phyloP scores from a whole-genome alignment of 2,797 vertebrate species.

The Bovichtus diacanthus region DNA sequence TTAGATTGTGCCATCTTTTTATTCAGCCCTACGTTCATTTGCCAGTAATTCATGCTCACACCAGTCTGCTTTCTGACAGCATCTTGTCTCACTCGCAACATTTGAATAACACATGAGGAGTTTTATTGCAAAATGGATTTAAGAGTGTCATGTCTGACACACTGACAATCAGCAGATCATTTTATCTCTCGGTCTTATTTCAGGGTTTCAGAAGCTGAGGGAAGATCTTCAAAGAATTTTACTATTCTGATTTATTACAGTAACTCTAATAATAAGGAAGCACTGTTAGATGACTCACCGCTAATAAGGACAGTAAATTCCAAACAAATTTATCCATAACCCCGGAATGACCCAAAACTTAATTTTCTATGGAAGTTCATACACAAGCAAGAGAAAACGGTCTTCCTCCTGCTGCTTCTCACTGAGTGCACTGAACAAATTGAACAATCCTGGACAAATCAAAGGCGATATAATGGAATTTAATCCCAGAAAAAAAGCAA shows the following conservation, averaged over 20 bases:
- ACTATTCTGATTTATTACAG: background rate
- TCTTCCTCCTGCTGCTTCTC: background rate
- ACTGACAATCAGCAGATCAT: constrained; percentile 23
- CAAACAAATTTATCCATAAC: constrained; percentile 16
- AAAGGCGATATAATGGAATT: background rate
- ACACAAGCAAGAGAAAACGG: background rate
- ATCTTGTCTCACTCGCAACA: constrained; percentile 19
- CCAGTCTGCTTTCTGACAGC: constrained; percentile 35
- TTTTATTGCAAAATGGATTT: constrained; percentile 27
- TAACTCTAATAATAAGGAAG: constrained; percentile 2
- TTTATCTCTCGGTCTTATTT: constrained; percentile 3
- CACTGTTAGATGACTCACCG: background rate
- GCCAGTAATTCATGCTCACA: constrained; percentile 32
- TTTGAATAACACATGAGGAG: constrained; percentile 42
- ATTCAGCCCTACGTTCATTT: constrained; percentile 5
- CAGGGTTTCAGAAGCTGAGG: background rate
- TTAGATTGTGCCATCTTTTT: constrained; percentile 37
- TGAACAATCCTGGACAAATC: background rate
- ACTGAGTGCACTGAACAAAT: background rate
- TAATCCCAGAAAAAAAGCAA: background rate
- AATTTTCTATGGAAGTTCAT: constrained; percentile 14
- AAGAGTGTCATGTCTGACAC: constrained; percentile 17
- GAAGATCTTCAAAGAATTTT: constrained; percentile 6
- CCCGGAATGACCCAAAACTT: constrained; percentile 45
- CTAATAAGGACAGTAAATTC: constrained; percentile 9